Evolutionary conservation across 1,140 invertebrate species (phyloP).

Genomic region (Bacillus rossius): DNA sequence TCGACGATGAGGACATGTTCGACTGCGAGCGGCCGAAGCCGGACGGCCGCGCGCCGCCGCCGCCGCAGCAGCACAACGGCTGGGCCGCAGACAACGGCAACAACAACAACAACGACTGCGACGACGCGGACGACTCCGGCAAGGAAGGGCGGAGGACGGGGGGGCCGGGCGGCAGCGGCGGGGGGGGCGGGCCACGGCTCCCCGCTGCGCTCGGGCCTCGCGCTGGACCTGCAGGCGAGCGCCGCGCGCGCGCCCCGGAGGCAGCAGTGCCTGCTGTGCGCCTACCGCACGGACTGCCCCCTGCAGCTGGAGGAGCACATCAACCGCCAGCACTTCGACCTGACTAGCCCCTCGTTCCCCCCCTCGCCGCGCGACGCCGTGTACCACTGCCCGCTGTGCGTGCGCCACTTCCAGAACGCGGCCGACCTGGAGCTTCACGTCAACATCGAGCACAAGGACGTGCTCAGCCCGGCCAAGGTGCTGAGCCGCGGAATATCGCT

Average conservation of each 20-base stretch:
- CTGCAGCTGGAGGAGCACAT: slow-evolving; percentile 76
- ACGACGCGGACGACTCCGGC: too few species aligned
- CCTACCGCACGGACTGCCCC: slow-evolving; percentile 67
- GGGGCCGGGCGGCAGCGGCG: neutral
- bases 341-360: slow-evolving; percentile 65
- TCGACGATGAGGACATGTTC: slow-evolving; percentile 33
- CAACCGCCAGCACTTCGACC: slow-evolving; percentile 76
- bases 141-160: slow-evolving; percentile 26
- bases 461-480: slow-evolving; percentile 51
- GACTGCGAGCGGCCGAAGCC: too few species aligned
- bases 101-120: slow-evolving; percentile 40
- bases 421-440: slow-evolving; percentile 80
- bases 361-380: slow-evolving; percentile 38
- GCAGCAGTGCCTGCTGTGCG: slow-evolving; percentile 70
- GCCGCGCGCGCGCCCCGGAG: slow-evolving; percentile 43
- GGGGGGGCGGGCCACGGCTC: slow-evolving; percentile 49
- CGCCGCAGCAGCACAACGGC: slow-evolving; percentile 26
- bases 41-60: neutral
- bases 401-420: slow-evolving; percentile 61
- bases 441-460: slow-evolving; percentile 74
- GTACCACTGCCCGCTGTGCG: slow-evolving; percentile 64
- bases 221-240: slow-evolving; percentile 54
- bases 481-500: too few species aligned
- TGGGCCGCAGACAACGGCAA: slow-evolving; percentile 45
- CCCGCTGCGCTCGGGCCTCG: slow-evolving; percentile 54